Evolutionary conservation across 2,888 invertebrate species (phyloP), one percentile per base, ranked within the genome.

Genomic region (Serrognathus titanus): DNA sequence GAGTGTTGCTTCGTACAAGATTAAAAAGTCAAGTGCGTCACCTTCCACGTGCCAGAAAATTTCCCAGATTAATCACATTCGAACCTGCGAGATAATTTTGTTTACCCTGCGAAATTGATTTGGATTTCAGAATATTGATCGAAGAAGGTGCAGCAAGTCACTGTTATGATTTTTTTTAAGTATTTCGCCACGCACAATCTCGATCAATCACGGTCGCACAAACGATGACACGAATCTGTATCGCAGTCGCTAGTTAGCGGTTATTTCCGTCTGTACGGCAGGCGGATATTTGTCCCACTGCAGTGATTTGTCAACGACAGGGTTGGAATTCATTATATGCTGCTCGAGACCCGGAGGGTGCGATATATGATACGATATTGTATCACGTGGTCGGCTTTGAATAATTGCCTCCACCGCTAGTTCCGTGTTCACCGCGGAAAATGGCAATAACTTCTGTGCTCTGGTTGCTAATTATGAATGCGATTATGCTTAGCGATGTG

Each of bases 271-370:
- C 58, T 60, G 56, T 59, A 63, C 57, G 61, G 55, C 58, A 60
- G 65, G 59, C 59, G 62, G 66, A 63, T 66, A 66, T 71, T 70
- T 71, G 71, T 71, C 71, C 69, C 70, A 61, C 69, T 69, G 71
- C 69, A 70, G 72, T 72, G 71, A 75, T 75, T 75, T 76, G 74
- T 75, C 75, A 75, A 75, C 73, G 75, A 74, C 74, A 71, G 62
- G 63, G 55, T 43, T 40, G 69, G 70, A 75, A 76, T 75, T 74
- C 74, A 74, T 75, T 74, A 71, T 66, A 31, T 31, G 24, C 24
- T 31, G 60, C 56, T 13, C 50, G 1, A 20, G 39, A 60, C 65
- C 58, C 60, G 49, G 58, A 66, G 65, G 67, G 65, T 58, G 59
- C 65, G 65, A 68, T 67, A 66, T 66, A 64, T 68, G 69, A 69